phyloP scores from a whole-genome alignment of 2,113 vertebrate genomes.

The Geococcyx californianus region DNA sequence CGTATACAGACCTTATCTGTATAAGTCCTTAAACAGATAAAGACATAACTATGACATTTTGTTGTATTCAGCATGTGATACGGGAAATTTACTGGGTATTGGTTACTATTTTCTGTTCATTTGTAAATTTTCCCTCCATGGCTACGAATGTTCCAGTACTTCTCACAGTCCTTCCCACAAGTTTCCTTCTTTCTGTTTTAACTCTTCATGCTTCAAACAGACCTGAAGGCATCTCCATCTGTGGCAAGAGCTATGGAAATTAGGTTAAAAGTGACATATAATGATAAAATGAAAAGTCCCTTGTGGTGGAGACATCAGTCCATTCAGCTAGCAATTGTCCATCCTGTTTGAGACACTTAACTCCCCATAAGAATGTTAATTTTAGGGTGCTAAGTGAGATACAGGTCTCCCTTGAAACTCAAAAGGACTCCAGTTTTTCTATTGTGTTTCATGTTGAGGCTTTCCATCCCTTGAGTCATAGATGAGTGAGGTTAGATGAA shows the following conservation, averaged over 20 bases:
- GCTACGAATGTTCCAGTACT: neutral
- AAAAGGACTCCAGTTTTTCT: neutral
- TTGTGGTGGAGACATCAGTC: neutral
- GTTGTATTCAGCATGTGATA: neutral
- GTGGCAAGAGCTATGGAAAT: neutral
- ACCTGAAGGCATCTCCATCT: neutral
- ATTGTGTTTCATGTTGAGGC: neutral
- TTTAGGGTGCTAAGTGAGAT: neutral
- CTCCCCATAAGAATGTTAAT: neutral
- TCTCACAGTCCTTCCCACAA: neutral
- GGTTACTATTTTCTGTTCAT: neutral
- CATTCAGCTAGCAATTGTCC: neutral
- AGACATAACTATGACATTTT: neutral
- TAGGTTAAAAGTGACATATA: neutral
- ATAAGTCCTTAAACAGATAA: no score
- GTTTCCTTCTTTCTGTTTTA: neutral
- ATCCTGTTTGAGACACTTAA: neutral
- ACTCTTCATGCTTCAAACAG: neutral
- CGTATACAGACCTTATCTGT: neutral
- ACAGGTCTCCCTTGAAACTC: neutral
- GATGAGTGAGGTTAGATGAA: neutral
- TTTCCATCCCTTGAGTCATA: neutral
- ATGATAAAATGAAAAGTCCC: neutral
- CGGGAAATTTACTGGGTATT: neutral
- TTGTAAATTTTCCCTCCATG: neutral